These are phyloP conservation scores for Papilio machaon DNA, from an alignment of 1,140 invertebrate genomes.

Conservation along the genomic window DNA sequence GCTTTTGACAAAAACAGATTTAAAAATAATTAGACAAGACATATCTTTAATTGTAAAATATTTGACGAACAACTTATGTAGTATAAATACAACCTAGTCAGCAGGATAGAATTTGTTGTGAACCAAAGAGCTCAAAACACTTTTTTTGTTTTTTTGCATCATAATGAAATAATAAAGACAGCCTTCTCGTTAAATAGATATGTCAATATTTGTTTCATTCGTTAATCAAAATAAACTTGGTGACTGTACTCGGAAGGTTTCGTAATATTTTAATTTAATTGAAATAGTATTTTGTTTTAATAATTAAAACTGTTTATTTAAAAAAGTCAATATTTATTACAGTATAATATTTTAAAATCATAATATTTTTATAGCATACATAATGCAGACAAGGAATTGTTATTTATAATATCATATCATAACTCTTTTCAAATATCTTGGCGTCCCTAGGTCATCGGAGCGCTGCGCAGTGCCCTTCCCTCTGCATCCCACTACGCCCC, in stretches of 20 bases:
- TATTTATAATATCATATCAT: neutral
- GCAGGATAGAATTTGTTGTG: constrained; percentile 32
- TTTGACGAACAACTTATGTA: constrained; percentile 22
- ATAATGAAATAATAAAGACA: neutral
- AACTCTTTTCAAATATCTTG: no score
- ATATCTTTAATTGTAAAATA: neutral
- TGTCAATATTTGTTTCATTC: neutral
- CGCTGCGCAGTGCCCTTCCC: no score
- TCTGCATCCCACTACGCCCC: no score
- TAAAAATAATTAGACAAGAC: neutral
- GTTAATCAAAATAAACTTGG: neutral
- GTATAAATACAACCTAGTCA: constrained; percentile 22
- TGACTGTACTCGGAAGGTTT: neutral
- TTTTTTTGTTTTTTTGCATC: neutral
- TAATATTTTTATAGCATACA: constrained; percentile 1
- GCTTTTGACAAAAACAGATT: neutral
- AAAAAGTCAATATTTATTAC: no score
- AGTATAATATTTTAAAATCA: neutral
- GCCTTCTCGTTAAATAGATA: neutral
- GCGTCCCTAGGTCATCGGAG: no score
- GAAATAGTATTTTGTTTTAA: neutral
- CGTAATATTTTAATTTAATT: neutral
- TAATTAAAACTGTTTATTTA: no score
- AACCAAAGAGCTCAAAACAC: constrained; percentile 37
- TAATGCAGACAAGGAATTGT: neutral